These are phyloP conservation scores for Luscinia luscinia DNA, from an alignment of 2,797 vertebrate genomes.

Conservation along the genomic window DNA sequence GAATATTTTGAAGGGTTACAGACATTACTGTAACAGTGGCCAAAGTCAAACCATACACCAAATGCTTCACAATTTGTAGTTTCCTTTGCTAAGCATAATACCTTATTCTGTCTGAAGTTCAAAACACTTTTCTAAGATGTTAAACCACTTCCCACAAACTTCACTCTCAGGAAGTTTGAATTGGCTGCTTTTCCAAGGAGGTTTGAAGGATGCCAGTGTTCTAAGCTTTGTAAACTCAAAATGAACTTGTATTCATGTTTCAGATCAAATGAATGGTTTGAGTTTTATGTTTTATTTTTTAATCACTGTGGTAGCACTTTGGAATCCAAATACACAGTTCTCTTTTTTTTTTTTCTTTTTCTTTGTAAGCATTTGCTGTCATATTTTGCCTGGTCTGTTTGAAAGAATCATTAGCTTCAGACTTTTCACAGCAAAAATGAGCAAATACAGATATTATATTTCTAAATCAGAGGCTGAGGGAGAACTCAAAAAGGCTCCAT, in stretches of 20 bases:
- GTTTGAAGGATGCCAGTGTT: constrained; percentile 53
- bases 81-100: constrained; percentile 36
- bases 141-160: constrained; percentile 54
- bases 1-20: background rate
- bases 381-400: background rate
- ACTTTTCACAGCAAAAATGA: background rate
- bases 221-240: constrained; percentile 60
- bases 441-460: background rate
- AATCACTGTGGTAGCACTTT: constrained; percentile 21
- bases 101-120: constrained; percentile 40
- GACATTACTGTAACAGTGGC: background rate
- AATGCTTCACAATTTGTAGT: constrained; percentile 38
- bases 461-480: background rate
- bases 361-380: background rate
- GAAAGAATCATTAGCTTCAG: background rate
- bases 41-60: constrained; percentile 7
- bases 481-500: background rate
- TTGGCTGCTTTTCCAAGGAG: constrained; percentile 51
- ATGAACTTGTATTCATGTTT: constrained; percentile 58
- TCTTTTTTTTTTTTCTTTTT: background rate
- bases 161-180: constrained; percentile 67
- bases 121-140: constrained; percentile 41
- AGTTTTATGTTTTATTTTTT: constrained; percentile 27
- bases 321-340: background rate
- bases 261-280: constrained; percentile 45